Conservation (phyloP, 2,888 invertebrate genomes). For the Trachelus stipa region DNA sequence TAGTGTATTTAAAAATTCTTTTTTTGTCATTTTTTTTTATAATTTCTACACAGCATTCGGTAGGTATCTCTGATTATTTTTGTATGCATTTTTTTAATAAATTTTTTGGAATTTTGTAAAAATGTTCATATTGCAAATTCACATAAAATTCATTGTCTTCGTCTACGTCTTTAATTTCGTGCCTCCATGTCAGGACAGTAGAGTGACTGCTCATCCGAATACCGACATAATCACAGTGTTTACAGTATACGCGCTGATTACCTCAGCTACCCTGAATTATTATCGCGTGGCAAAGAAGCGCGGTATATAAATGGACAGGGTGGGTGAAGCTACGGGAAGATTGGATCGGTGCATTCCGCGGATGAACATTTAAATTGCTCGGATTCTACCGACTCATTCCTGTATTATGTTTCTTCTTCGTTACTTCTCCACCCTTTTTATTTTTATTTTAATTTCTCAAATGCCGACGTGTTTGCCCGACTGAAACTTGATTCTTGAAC, state of each 20-base stretch:
- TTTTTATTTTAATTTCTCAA: background rate
- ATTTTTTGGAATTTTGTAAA: background rate
- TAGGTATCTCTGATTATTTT: background rate
- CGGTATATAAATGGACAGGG: slow-evolving; percentile 44
- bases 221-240: slow-evolving; percentile 24
- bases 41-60: background rate
- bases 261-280: slow-evolving; percentile 43
- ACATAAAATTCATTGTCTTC: background rate
- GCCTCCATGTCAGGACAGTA: background rate
- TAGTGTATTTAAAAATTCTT: background rate
- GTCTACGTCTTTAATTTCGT: background rate
- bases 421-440: background rate
- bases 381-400: slow-evolving; percentile 9
- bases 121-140: background rate
- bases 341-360: slow-evolving; percentile 47
- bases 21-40: background rate
- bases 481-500: background rate
- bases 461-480: background rate
- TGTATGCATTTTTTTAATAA: background rate
- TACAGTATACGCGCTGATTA: slow-evolving; percentile 25
- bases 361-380: slow-evolving; percentile 40
- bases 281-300: slow-evolving; percentile 32
- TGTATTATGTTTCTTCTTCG: slow-evolving; percentile 2
- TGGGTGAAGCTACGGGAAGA: slow-evolving; percentile 39
- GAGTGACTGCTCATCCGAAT: slow-evolving; percentile 20